Evolutionary conservation across 2,797 vertebrate species (phyloP).

Genomic region (Ctenopoma kingsleyae): DNA sequence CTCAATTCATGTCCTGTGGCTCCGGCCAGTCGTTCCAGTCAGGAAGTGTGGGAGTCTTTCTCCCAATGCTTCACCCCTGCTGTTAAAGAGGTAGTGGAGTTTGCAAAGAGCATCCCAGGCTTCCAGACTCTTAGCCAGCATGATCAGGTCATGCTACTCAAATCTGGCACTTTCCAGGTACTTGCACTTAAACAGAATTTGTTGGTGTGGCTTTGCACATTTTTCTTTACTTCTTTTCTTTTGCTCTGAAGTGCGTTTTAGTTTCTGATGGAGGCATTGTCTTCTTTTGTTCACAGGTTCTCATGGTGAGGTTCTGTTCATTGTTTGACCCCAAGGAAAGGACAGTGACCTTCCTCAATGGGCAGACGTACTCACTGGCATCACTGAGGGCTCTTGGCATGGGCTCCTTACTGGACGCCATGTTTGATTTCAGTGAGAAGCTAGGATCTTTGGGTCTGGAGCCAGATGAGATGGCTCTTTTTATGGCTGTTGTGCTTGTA

Average conservation of each 20-base stretch:
- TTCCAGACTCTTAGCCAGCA: slow-evolving; percentile 86
- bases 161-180: slow-evolving; percentile 89
- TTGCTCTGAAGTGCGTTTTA: too few species aligned
- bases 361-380: slow-evolving; percentile 84
- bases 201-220: neutral
- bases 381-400: slow-evolving; percentile 85
- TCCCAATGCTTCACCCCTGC: slow-evolving; percentile 89
- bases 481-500: slow-evolving; percentile 88
- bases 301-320: slow-evolving; percentile 88
- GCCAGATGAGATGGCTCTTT: slow-evolving; percentile 88
- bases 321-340: slow-evolving; percentile 85
- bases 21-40: slow-evolving; percentile 82
- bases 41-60: slow-evolving; percentile 88
- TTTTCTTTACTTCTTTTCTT: neutral
- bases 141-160: slow-evolving; percentile 88
- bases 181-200: neutral
- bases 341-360: slow-evolving; percentile 85
- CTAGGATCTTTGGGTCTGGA: slow-evolving; percentile 83
- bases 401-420: slow-evolving; percentile 83
- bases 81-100: slow-evolving; percentile 88
- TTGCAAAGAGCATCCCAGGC: slow-evolving; percentile 87
- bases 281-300: slow-evolving; percentile 71
- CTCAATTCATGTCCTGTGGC: slow-evolving; percentile 85
- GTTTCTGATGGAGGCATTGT: slow-evolving; percentile 22
- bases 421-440: slow-evolving; percentile 90